Conservation (phyloP, 2,113 vertebrate genomes). For the Lagopus leucura region DNA sequence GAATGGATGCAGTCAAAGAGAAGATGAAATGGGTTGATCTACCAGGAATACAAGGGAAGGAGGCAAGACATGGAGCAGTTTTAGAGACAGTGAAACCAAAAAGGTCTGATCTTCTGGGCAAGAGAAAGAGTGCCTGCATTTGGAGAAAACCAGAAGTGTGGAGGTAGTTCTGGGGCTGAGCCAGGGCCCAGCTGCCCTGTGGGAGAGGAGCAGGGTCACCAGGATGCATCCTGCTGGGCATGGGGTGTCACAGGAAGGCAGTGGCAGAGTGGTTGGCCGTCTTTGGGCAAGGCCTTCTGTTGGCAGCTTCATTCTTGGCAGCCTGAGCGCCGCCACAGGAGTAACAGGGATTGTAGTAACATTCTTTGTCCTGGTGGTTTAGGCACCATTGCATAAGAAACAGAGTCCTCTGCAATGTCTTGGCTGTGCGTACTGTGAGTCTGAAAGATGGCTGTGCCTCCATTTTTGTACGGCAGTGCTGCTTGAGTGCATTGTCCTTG, state of each 20-base stretch:
- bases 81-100: not conserved
- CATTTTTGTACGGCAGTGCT: accelerated
- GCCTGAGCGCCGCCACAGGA: not conserved
- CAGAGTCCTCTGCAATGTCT: not conserved
- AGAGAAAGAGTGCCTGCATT: not conserved
- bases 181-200: not conserved
- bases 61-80: not conserved
- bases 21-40: not conserved
- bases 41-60: accelerated
- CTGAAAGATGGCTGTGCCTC: not conserved
- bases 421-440: accelerated
- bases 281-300: not conserved
- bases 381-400: not conserved
- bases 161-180: not conserved
- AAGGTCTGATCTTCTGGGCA: not conserved
- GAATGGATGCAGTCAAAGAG: not conserved
- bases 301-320: not conserved
- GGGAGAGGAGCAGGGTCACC: no score
- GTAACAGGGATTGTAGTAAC: not conserved
- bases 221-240: not conserved
- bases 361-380: not conserved
- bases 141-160: not conserved
- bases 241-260: not conserved
- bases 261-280: not conserved
- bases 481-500: accelerated